Evolutionary conservation across 2,113 vertebrate genomes (phyloP).

Genomic region (Scartelaos histophorus): DNA sequence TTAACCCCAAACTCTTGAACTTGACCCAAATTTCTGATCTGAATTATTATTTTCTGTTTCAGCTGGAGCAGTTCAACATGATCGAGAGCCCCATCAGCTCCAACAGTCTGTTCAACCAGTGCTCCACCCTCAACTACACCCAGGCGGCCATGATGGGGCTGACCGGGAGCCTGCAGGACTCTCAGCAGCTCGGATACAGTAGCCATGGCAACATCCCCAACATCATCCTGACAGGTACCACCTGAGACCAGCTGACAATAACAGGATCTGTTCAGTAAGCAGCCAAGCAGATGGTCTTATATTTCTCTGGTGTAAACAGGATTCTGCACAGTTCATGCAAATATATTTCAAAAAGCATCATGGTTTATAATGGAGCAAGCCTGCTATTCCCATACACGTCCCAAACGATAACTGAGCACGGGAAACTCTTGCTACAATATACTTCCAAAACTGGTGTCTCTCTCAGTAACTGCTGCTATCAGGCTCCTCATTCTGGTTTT

Average conservation of each 20-base stretch:
- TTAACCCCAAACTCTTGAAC: neutral
- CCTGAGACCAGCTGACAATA: neutral
- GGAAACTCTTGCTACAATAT: too few species aligned
- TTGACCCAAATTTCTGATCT: neutral
- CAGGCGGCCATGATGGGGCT: conserved; percentile 99
- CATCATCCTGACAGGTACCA: conserved; percentile 95
- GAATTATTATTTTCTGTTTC: neutral
- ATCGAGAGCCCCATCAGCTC: conserved; percentile 92
- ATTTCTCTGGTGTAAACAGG: neutral
- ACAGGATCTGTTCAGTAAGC: neutral
- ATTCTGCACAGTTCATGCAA: neutral
- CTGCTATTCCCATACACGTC: too few species aligned
- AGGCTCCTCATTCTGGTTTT: too few species aligned
- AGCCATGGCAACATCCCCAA: conserved; percentile 95
- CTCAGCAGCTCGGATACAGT: conserved; percentile 87
- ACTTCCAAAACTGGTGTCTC: too few species aligned
- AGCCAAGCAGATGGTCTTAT: neutral
- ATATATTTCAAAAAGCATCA: too few species aligned
- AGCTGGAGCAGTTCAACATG: conserved; percentile 99
- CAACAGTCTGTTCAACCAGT: conserved; percentile 89
- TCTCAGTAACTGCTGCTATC: too few species aligned
- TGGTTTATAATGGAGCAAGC: too few species aligned
- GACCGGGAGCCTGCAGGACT: conserved; percentile 86
- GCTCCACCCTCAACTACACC: conserved; percentile 95
- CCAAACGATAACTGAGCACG: too few species aligned